These are phyloP conservation scores for Oceanodroma leucorhoa DNA, from an alignment of 2,797 vertebrate genomes.

Conservation along the genomic window DNA sequence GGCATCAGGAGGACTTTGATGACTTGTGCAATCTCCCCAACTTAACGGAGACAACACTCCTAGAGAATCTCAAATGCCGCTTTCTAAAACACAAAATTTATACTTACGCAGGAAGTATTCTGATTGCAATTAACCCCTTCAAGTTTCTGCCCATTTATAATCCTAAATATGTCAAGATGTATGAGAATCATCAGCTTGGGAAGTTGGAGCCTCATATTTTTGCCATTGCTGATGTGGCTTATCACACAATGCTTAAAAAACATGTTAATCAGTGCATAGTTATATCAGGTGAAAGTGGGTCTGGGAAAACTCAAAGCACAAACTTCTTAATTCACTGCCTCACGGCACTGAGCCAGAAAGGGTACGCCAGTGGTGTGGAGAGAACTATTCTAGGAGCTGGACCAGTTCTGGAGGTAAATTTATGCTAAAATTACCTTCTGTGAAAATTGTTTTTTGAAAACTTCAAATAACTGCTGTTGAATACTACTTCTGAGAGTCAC, in stretches of 20 bases:
- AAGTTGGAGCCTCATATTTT: conserved; percentile 98
- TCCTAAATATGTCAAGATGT: conserved; percentile 98
- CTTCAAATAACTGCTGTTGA: background rate
- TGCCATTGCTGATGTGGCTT: conserved; percentile 94
- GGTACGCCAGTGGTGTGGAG: conserved; percentile 96
- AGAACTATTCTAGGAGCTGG: conserved; percentile 96
- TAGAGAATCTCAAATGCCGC: conserved; percentile 89
- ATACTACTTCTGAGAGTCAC: background rate
- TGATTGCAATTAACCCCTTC: conserved; percentile 97
- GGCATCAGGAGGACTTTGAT: conserved; percentile 87
- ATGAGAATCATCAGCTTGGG: conserved; percentile 96
- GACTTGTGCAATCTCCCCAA: conserved; percentile 93
- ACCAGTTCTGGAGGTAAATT: conserved; percentile 93
- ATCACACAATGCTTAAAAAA: conserved; percentile 96
- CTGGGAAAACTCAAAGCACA: conserved; percentile 97
- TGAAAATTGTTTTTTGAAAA: background rate
- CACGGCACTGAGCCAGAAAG: conserved; percentile 96
- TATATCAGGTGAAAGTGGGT: conserved; percentile 97
- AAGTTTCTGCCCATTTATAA: conserved; percentile 98
- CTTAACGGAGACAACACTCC: conserved; percentile 87
- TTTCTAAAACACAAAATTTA: conserved; percentile 96
- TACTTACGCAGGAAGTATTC: conserved; percentile 95
- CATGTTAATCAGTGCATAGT: conserved; percentile 95
- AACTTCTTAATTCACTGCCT: conserved; percentile 99
- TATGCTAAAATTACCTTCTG: background rate